phyloP scores from a whole-genome alignment of 1,140 invertebrate species.

The Caenorhabditis tropicalis region DNA sequence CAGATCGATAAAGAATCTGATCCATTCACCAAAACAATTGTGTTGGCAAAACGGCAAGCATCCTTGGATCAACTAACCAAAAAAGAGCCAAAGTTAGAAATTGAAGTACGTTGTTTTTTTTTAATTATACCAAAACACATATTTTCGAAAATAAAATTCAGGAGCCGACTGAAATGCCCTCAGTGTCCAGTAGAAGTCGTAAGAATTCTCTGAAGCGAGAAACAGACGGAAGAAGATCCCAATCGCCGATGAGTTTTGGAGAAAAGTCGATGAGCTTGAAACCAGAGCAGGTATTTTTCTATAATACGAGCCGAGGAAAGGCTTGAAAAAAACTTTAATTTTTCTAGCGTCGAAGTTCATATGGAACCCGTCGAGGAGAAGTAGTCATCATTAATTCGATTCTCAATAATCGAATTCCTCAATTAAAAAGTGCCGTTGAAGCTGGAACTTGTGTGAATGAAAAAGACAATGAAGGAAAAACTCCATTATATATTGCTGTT shows the following conservation, averaged over 20 bases:
- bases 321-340: too few species aligned
- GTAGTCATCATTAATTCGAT: neutral
- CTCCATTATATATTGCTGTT: neutral
- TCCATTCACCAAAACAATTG: neutral
- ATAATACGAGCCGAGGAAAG: too few species aligned
- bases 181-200: neutral
- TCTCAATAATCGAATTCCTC: constrained; percentile 18
- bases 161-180: neutral
- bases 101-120: too few species aligned
- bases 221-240: neutral
- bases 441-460: constrained; percentile 26
- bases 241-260: constrained; percentile 19
- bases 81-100: neutral
- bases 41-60: neutral
- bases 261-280: constrained; percentile 3
- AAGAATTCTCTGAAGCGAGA: neutral
- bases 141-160: too few species aligned
- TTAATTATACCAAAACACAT: too few species aligned
- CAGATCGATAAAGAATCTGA: neutral
- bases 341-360: constrained; percentile 11
- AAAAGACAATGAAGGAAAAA: constrained; percentile 8
- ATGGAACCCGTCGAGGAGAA: constrained; percentile 5
- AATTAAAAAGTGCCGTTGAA: neutral
- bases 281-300: neutral
- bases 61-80: neutral